Percentiles rank a stretch among this genome's conserved stretches.
These are phyloP conservation scores for Julus scandinavius DNA, from an alignment of 2,888 invertebrate genomes.

Conservation along the genomic window DNA sequence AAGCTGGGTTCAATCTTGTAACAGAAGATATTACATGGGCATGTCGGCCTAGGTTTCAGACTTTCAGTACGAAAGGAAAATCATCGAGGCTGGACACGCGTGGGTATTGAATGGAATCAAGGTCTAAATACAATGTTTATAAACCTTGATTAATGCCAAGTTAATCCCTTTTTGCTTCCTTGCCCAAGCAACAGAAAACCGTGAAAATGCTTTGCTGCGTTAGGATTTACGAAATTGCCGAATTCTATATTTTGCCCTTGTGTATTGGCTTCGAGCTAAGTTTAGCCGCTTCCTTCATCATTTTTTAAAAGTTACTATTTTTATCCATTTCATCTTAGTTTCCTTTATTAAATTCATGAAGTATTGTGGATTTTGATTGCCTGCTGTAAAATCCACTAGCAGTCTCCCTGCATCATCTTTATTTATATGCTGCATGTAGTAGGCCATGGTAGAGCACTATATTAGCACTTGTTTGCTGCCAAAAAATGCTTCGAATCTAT, in stretches of 20 bases:
- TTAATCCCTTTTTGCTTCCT: not conserved
- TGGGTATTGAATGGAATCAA: not conserved
- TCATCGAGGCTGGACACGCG: not conserved
- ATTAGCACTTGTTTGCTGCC: not conserved
- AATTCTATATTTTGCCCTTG: not conserved
- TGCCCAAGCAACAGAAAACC: not conserved
- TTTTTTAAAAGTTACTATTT: not conserved
- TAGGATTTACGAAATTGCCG: not conserved
- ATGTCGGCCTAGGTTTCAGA: not conserved
- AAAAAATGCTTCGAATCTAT: conserved; percentile 37
- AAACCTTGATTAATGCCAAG: conserved; percentile 24
- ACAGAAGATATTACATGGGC: not conserved
- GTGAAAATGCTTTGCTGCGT: not conserved
- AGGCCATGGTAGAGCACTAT: not conserved
- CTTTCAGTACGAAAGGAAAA: not conserved
- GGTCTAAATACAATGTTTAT: not conserved
- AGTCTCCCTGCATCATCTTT: not conserved
- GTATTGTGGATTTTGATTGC: not conserved
- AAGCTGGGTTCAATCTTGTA: not conserved
- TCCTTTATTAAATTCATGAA: not conserved
- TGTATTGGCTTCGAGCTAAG: not conserved
- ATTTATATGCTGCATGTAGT: not conserved
- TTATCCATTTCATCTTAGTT: not conserved
- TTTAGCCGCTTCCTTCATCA: not conserved
- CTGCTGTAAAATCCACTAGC: not conserved